A percentile compares a stretch with the other conserved stretches of the same genome.
phyloP scores from a whole-genome alignment of 2,888 invertebrate genomes.

The Blastobasis adustella region DNA sequence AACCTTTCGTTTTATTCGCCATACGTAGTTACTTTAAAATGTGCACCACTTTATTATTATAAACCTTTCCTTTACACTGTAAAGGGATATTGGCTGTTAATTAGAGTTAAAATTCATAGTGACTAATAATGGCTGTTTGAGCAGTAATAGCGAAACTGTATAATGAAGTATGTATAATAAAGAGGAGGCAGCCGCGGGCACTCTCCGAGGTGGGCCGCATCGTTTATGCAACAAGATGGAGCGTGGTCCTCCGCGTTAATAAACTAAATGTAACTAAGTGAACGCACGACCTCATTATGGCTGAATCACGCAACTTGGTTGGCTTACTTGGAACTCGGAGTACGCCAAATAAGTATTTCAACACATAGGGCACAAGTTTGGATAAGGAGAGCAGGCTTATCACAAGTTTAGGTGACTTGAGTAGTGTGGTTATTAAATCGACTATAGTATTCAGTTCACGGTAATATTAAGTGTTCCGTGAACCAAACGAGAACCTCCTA shows the following conservation, averaged over 20 bases:
- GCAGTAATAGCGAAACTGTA: neutral
- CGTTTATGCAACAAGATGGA: slow-evolving; percentile 19
- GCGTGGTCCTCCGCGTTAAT: slow-evolving; percentile 22
- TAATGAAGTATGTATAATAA: slow-evolving; percentile 10
- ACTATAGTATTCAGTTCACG: no score
- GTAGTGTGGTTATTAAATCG: no score
- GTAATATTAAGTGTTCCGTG: no score
- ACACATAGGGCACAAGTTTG: no score
- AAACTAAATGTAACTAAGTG: slow-evolving; percentile 35
- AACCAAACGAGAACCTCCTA: no score
- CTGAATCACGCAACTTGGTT: slow-evolving; percentile 29
- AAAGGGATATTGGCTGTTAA: neutral
- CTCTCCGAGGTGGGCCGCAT: slow-evolving; percentile 15
- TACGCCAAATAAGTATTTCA: no score
- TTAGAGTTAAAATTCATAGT: neutral
- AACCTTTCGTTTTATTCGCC: slow-evolving; percentile 43
- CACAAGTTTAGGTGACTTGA: no score
- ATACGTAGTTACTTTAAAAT: slow-evolving; percentile 4
- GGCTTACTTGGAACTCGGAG: no score
- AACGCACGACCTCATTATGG: slow-evolving; percentile 36
- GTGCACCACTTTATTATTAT: neutral
- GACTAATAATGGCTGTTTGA: neutral
- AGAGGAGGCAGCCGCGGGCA: slow-evolving; percentile 8
- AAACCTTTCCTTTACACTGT: no score
- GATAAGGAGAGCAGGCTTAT: no score